Conservation (phyloP, 2,113 vertebrate genomes). For the Hippolais icterina region DNA sequence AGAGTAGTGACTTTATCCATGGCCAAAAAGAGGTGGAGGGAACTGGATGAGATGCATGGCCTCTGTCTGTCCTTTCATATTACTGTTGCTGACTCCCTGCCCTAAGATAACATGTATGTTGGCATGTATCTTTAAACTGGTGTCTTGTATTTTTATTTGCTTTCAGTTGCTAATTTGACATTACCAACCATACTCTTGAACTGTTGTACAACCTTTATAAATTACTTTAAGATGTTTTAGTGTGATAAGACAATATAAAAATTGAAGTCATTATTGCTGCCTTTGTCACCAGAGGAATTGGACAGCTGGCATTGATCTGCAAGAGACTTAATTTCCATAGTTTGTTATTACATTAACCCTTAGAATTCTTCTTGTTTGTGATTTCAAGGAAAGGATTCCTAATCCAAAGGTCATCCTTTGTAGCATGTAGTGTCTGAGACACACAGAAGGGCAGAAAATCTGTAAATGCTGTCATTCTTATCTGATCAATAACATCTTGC, state of each 20-base stretch:
- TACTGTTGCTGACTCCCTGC: not conserved
- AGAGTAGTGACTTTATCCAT: not conserved
- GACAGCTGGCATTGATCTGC: slow-evolving; percentile 38
- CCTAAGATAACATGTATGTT: not conserved
- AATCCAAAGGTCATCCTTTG: not conserved
- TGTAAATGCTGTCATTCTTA: not conserved
- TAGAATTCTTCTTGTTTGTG: slow-evolving; percentile 2
- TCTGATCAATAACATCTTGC: not conserved
- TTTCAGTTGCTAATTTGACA: slow-evolving; percentile 7
- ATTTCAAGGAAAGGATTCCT: not conserved
- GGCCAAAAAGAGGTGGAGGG: not conserved
- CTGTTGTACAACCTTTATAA: slow-evolving; percentile 5
- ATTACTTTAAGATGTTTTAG: slow-evolving; percentile 45
- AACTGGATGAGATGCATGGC: not conserved
- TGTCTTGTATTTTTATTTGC: slow-evolving; percentile 1
- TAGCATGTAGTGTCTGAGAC: not conserved
- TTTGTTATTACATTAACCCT: slow-evolving; percentile 29
- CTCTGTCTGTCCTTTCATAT: not conserved
- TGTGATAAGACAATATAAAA: slow-evolving; percentile 38
- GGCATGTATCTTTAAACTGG: not conserved
- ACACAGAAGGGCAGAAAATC: not conserved
- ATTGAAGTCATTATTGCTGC: slow-evolving; percentile 21
- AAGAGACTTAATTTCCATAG: slow-evolving; percentile 15
- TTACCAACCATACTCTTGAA: not conserved
- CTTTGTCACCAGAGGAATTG: slow-evolving; percentile 2